phyloP scores from a whole-genome alignment of 2,888 invertebrate genomes.

The Argyresthia goedartella region DNA sequence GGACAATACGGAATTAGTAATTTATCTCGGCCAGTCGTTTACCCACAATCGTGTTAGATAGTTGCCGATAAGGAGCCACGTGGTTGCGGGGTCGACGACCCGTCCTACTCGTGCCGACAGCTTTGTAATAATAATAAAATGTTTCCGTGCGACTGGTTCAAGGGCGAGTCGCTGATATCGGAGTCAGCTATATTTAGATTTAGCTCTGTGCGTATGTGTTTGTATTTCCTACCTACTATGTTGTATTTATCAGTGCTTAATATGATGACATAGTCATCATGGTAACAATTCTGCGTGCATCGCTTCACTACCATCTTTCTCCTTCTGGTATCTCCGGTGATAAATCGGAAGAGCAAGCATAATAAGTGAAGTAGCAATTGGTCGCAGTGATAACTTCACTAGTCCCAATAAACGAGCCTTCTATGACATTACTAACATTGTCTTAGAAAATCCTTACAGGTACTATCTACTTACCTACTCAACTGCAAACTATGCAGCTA shows the following conservation, averaged over 20 bases:
- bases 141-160: slow-evolving; percentile 72
- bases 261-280: not conserved
- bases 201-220: slow-evolving; percentile 56
- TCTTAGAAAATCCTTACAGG: no score
- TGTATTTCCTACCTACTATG: slow-evolving; percentile 14
- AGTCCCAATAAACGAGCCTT: no score
- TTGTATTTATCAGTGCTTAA: no score
- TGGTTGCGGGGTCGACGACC: slow-evolving; percentile 67
- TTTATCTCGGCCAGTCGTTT: slow-evolving; percentile 68
- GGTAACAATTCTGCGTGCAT: no score
- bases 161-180: slow-evolving; percentile 71
- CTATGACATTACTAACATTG: no score
- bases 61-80: slow-evolving; percentile 72
- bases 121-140: slow-evolving; percentile 71
- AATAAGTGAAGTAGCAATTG: no score
- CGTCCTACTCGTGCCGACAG: slow-evolving; percentile 69
- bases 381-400: no score
- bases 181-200: slow-evolving; percentile 70
- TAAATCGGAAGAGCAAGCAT: no score
- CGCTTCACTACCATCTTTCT: no score
- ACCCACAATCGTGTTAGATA: slow-evolving; percentile 71
- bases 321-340: no score
- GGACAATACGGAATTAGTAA: slow-evolving; percentile 65
- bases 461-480: no score
- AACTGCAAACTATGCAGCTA: no score